A percentile compares a stretch with the other conserved stretches of the same genome.
Conservation (phyloP, 2,113 vertebrate species). For the Poecile atricapillus region DNA sequence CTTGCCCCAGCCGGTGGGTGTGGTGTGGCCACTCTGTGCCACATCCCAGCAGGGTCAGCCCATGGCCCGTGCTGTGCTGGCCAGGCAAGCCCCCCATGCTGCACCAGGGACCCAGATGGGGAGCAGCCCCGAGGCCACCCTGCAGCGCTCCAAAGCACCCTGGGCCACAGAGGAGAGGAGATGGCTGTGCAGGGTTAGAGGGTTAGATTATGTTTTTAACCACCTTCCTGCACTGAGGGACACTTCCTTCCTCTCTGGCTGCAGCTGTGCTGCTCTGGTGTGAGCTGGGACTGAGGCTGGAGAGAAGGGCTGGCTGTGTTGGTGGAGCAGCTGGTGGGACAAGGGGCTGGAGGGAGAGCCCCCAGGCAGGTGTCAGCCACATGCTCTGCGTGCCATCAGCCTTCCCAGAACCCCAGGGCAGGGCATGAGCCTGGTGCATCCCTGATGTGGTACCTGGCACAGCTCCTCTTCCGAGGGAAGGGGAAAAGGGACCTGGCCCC, state of each 20-base stretch:
- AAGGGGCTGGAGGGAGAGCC: neutral
- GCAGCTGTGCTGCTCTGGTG: neutral
- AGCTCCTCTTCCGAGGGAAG: neutral
- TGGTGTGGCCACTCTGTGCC: neutral
- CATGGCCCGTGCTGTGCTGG: rapidly evolving
- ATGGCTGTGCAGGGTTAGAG: neutral
- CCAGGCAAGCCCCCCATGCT: rapidly evolving
- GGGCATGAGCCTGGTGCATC: neutral
- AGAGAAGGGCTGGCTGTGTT: neutral
- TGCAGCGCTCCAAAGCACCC: rapidly evolving
- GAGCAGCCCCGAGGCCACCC: rapidly evolving
- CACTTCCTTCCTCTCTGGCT: neutral
- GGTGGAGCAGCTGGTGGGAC: neutral
- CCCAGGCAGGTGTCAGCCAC: neutral
- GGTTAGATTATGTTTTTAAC: neutral
- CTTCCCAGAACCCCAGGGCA: neutral
- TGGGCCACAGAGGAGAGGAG: neutral
- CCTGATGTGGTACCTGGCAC: rapidly evolving
- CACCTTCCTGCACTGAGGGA: neutral
- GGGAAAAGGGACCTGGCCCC: neutral
- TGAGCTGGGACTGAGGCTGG: neutral
- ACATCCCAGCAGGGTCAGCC: neutral
- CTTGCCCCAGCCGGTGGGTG: neutral
- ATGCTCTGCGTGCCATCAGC: neutral
- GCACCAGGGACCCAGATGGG: rapidly evolving